Evolutionary conservation across 2,113 vertebrate species (phyloP).

Genomic region (Tychaedon coryphoeus): DNA sequence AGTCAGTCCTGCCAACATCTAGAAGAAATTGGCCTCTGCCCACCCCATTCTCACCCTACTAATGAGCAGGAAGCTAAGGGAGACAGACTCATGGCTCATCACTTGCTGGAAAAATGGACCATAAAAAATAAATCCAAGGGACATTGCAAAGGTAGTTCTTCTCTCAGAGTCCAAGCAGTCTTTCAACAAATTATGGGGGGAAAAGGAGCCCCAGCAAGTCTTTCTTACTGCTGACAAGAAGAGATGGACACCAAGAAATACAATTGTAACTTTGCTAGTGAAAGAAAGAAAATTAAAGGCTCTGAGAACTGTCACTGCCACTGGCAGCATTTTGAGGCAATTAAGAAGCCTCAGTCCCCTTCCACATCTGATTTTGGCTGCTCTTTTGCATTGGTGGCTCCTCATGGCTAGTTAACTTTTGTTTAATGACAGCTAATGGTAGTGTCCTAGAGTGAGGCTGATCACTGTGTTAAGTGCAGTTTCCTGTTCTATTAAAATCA

Average conservation of each 20-base stretch:
- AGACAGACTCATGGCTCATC: background rate
- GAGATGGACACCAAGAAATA: background rate
- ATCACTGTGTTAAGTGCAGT: background rate
- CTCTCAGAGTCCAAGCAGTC: background rate
- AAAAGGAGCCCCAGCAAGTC: background rate
- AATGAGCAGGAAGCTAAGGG: background rate
- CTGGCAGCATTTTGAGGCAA: background rate
- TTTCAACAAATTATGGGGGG: background rate
- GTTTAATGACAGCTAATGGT: background rate
- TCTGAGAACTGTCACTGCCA: background rate
- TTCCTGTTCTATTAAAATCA: background rate
- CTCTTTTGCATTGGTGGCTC: background rate
- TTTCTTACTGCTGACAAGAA: background rate
- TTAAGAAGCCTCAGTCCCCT: background rate
- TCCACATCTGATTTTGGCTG: background rate
- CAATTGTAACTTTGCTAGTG: background rate
- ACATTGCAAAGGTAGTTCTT: background rate
- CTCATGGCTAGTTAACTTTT: background rate
- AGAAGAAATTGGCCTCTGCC: background rate
- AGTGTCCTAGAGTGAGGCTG: background rate
- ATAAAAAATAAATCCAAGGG: background rate
- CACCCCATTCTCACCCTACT: background rate
- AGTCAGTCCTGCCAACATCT: background rate
- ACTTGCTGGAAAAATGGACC: background rate
- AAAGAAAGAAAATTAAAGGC: background rate